phyloP scores from a whole-genome alignment of 2,797 vertebrate genomes.

The Tadarida brasiliensis region DNA sequence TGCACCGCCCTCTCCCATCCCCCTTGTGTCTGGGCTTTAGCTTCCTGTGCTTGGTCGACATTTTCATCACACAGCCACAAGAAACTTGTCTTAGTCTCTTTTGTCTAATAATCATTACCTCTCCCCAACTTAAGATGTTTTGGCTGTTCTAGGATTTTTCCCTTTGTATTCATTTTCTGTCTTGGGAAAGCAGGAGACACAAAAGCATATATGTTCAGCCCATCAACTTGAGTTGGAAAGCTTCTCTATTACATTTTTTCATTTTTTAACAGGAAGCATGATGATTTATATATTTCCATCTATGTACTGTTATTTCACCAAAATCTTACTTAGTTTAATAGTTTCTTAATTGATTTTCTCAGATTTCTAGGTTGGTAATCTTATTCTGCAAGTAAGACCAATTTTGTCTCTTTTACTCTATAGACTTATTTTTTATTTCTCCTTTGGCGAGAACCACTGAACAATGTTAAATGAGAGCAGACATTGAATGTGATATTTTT shows the following conservation, averaged over 20 bases:
- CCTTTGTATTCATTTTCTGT: constrained; percentile 58
- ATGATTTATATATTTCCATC: constrained; percentile 29
- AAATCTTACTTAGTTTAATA: neutral
- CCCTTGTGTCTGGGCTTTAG: neutral
- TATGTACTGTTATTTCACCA: neutral
- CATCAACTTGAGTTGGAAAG: neutral
- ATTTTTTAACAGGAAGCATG: neutral
- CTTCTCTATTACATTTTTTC: neutral
- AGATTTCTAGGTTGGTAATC: neutral
- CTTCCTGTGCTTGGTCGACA: neutral
- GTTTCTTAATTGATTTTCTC: neutral
- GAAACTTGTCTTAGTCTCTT: neutral
- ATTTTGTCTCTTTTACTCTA: neutral
- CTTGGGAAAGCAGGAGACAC: neutral
- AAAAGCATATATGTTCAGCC: neutral
- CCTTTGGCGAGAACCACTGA: neutral
- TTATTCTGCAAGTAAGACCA: neutral
- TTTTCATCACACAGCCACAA: neutral
- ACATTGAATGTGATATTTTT: constrained; percentile 1
- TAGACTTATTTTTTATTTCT: neutral
- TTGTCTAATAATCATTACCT: neutral
- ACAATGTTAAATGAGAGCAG: neutral
- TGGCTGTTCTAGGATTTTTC: neutral
- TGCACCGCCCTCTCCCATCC: neutral
- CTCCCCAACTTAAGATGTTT: neutral